Conservation (phyloP, 2,797 vertebrate species). For the Mustela erminea region DNA sequence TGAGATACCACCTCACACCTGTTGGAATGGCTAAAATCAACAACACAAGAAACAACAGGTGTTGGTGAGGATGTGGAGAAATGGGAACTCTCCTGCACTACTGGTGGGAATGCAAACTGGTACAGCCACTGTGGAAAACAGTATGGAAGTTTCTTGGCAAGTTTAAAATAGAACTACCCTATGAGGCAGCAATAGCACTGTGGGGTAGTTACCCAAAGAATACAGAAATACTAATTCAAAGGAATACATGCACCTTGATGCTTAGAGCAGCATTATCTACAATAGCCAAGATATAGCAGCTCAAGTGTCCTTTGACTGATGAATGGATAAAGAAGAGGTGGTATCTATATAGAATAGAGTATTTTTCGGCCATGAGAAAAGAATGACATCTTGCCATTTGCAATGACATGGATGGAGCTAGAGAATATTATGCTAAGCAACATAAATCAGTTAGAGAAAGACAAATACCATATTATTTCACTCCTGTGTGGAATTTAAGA, state of each 20-base stretch:
- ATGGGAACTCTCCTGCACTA: neutral
- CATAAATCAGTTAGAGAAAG: neutral
- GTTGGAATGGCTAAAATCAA: neutral
- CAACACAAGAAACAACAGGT: neutral
- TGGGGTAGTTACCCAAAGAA: neutral
- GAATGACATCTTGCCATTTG: neutral
- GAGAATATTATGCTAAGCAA: neutral
- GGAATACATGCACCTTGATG: too few species aligned
- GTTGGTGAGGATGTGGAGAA: neutral
- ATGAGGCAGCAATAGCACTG: neutral
- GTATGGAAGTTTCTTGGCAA: neutral
- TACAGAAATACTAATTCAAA: neutral
- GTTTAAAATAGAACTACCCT: neutral
- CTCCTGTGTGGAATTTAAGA: neutral
- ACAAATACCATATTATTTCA: neutral
- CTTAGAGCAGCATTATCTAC: too few species aligned
- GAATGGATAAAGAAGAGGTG: neutral
- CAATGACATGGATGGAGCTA: neutral
- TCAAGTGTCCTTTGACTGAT: too few species aligned
- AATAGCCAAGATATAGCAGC: too few species aligned
- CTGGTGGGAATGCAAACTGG: neutral
- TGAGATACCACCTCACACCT: neutral
- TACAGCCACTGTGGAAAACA: neutral
- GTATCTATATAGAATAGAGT: neutral
- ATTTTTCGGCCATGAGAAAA: neutral